Percentiles rank a stretch among this genome's conserved stretches.
Conservation (phyloP, 1,140 invertebrate genomes). For the Drosophila ercepeae region DNA sequence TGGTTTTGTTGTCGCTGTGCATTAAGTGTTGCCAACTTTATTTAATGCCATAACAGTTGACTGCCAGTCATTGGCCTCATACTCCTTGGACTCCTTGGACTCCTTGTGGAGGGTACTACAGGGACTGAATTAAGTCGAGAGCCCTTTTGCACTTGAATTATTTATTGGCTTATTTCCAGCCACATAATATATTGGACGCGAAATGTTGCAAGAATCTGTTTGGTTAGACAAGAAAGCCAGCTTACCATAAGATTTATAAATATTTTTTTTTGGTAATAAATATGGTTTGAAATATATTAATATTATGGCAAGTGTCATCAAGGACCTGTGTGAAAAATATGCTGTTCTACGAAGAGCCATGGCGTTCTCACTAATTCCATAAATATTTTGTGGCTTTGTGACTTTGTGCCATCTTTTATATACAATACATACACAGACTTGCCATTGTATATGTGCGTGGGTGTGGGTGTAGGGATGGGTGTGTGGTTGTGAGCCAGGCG, state of each 20-base stretch:
- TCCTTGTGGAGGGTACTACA: background rate
- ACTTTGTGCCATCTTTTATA: constrained; percentile 23
- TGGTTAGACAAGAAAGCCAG: background rate
- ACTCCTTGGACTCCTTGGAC: too few relatives aligned
- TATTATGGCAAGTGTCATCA: background rate
- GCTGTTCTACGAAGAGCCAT: constrained; percentile 15
- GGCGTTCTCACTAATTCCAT: constrained; percentile 18
- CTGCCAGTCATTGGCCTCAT: constrained; percentile 54
- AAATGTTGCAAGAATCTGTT: background rate
- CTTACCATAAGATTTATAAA: background rate
- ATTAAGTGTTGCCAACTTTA: constrained; percentile 83
- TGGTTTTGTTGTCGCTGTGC: constrained; percentile 80
- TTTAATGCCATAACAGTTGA: constrained; percentile 83
- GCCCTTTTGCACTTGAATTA: constrained; percentile 25
- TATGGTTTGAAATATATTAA: too few relatives aligned
- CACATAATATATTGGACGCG: background rate
- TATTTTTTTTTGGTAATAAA: too few relatives aligned
- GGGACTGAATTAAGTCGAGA: constrained; percentile 13
- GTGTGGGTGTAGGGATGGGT: background rate
- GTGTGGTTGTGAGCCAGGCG: constrained; percentile 39
- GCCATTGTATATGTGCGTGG: constrained; percentile 5
- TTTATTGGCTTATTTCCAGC: constrained; percentile 30
- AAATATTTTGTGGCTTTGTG: constrained; percentile 46
- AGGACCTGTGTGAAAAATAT: background rate
- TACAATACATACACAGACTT: background rate